These are phyloP conservation scores for Eremophila alpestris DNA, from an alignment of 2,797 vertebrate species.

Conservation along the genomic window DNA sequence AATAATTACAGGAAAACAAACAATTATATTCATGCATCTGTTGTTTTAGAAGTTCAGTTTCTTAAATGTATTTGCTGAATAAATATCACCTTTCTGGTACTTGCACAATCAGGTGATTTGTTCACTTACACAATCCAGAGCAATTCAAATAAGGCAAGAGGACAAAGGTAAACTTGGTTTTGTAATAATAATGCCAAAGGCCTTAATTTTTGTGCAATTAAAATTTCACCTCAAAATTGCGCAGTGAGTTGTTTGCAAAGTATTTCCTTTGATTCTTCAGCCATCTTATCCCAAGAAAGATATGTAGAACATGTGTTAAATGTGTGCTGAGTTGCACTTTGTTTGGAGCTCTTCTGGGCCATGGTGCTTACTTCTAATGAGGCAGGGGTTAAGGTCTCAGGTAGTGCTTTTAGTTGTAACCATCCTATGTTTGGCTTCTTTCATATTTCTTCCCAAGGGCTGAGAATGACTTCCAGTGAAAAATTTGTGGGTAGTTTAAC, in stretches of 20 bases:
- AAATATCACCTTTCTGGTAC: not conserved
- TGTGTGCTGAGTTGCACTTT: not conserved
- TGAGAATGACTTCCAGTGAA: not conserved
- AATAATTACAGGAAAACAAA: constrained; percentile 5
- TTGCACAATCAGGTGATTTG: not conserved
- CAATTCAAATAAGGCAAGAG: constrained; percentile 8
- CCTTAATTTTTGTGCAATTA: constrained; percentile 45
- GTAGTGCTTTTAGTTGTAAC: not conserved
- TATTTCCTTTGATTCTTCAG: not conserved
- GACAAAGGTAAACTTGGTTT: constrained; percentile 36
- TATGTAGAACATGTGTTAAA: not conserved
- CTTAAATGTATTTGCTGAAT: not conserved
- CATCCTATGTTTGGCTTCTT: not conserved
- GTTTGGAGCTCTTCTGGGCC: not conserved
- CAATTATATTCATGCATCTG: not conserved
- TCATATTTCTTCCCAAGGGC: not conserved
- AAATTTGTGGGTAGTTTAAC: not conserved
- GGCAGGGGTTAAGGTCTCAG: not conserved
- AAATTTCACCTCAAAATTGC: not conserved
- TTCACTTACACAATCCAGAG: constrained; percentile 35
- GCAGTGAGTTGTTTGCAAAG: not conserved
- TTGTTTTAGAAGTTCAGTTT: not conserved
- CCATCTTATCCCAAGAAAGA: not conserved
- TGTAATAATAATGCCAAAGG: constrained; percentile 25
- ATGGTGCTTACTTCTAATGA: not conserved